Evolutionary conservation across 2,888 invertebrate species (phyloP).

Genomic region (Ennomos erosarius): DNA sequence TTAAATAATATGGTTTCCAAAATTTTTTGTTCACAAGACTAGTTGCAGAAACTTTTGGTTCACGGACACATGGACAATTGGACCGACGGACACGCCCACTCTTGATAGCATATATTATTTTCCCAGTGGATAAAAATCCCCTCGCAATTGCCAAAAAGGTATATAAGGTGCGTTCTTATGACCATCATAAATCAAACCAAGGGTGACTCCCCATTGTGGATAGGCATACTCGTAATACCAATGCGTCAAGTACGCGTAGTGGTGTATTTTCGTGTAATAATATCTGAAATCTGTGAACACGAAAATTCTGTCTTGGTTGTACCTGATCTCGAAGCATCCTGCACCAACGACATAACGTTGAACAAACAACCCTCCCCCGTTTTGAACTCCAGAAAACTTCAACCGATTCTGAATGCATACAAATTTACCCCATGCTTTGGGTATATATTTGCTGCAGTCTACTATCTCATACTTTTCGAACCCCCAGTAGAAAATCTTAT

Average conservation of each 20-base stretch:
- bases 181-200: slow-evolving; percentile 11
- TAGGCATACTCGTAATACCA: slow-evolving; percentile 69
- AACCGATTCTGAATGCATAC: slow-evolving; percentile 55
- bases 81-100: too few relatives aligned
- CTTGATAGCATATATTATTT: slow-evolving; percentile 11
- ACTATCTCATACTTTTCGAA: slow-evolving; percentile 25
- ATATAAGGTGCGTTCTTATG: slow-evolving; percentile 26
- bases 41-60: too few relatives aligned
- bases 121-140: slow-evolving; percentile 42
- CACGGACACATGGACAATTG: too few relatives aligned
- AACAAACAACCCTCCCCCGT: slow-evolving; percentile 54
- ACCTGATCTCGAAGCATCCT: slow-evolving; percentile 66
- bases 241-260: slow-evolving; percentile 44
- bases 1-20: too few relatives aligned
- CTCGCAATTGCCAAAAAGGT: slow-evolving; percentile 18
- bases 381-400: slow-evolving; percentile 51
- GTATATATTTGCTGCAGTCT: slow-evolving; percentile 60
- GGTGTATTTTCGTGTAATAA: slow-evolving; percentile 47
- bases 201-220: slow-evolving; percentile 52
- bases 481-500: slow-evolving; percentile 49
- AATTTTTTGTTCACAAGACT: too few relatives aligned
- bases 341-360: slow-evolving; percentile 43
- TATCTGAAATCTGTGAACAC: slow-evolving; percentile 67
- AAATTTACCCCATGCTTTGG: slow-evolving; percentile 70
- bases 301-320: slow-evolving; percentile 60